These are phyloP conservation scores for Muscicapa striata DNA, from an alignment of 2,797 vertebrate species.

Conservation along the genomic window DNA sequence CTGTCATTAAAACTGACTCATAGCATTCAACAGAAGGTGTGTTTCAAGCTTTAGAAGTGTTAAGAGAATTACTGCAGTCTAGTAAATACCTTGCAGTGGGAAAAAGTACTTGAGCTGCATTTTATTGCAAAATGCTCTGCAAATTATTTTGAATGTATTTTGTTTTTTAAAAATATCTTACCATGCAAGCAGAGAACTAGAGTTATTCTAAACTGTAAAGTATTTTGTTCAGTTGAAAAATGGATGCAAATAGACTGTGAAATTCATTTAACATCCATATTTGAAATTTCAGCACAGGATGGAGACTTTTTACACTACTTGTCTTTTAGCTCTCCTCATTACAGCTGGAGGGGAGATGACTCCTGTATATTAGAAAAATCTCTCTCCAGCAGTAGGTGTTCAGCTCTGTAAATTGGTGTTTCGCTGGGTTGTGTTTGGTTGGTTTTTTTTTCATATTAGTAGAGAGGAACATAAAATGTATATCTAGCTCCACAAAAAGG, in stretches of 20 bases:
- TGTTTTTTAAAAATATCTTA: neutral
- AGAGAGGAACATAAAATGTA: neutral
- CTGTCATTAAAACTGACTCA: slow-evolving; percentile 73
- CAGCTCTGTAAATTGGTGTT: neutral
- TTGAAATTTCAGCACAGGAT: neutral
- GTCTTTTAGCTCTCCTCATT: neutral
- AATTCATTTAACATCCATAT: neutral
- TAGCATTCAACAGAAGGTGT: slow-evolving; percentile 66
- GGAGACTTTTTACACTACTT: neutral
- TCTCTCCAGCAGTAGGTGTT: neutral
- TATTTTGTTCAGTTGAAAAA: neutral
- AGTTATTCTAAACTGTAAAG: neutral
- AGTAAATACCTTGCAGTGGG: slow-evolving; percentile 45
- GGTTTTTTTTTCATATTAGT: neutral
- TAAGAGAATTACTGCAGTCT: slow-evolving; percentile 52
- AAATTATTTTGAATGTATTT: slow-evolving; percentile 10
- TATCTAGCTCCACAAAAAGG: neutral
- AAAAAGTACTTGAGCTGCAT: neutral
- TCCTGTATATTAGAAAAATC: neutral
- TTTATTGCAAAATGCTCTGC: neutral
- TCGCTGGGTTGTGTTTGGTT: neutral
- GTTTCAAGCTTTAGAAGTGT: slow-evolving; percentile 54
- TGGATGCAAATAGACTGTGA: neutral
- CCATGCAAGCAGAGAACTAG: neutral
- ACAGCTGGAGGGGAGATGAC: rapidly evolving